Evolutionary conservation across 2,113 vertebrate genomes (phyloP), one percentile per base, ranked within the genome.

Genomic region (Polypterus bichir): DNA sequence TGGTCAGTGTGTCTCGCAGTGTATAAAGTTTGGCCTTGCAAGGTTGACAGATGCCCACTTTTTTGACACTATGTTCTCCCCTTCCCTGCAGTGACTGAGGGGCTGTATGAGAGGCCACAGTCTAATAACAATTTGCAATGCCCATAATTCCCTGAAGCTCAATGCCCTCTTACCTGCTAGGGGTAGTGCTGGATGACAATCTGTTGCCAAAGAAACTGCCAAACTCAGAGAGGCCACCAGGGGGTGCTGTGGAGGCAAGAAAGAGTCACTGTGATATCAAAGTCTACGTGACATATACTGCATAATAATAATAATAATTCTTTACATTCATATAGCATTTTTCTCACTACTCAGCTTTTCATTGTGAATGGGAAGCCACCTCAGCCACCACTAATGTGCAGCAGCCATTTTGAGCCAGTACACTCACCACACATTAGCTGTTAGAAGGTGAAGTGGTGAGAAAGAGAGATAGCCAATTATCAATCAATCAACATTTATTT

Each of bases 151-250:
- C 27, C 27, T 27, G 27, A 27, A 27, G 27, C 27, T 27, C 27
- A 27, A 27, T 55, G 62, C 46, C 53, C 49, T 11, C 10, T 66
- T 80, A 86, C 86, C 82, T 85, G 71, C 82, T 81, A 69, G 84
- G 83, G 66, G 82, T 80, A 1, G 84, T 82, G 70, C 81, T 82
- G 60, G 81, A 80, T 0, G 84, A 86, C 48, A 83, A 69, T 68
- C 81, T 80, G 75, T 71, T 88, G 61, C 81, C 83, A 64, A 89
- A 86, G 61, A 89, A 63, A 66, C 81, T 57, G 69, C 76, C 78
- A 76, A 86, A 77, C 65, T 91, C 87, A 2, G 85, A 66, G 1
- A 85, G 80, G 47, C 81, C 86, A 71, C 57, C 63, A 71, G 84
- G 74, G 47, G 83, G 83, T 5, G 76, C 81, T 83, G 75, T 59